phyloP scores from a whole-genome alignment of 2,113 vertebrate genomes.

The Campylomormyrus numenius region DNA sequence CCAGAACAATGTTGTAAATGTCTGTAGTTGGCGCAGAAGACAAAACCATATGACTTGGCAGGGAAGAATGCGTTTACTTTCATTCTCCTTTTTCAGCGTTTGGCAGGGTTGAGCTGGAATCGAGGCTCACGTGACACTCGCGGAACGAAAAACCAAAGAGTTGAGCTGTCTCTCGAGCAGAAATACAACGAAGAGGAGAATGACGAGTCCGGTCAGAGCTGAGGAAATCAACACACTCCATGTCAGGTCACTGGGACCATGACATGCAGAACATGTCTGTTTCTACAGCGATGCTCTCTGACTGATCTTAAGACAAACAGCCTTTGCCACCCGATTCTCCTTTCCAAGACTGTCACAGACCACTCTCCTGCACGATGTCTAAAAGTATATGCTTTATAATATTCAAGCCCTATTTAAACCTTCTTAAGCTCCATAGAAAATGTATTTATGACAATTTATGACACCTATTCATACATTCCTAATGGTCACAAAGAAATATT shows the following conservation, averaged over 20 bases:
- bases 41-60: background rate
- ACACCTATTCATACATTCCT: background rate
- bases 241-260: background rate
- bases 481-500: slow-evolving; percentile 7
- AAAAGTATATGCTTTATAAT: slow-evolving; percentile 1
- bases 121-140: background rate
- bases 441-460: slow-evolving; percentile 11
- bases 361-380: background rate
- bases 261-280: background rate
- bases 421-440: background rate
- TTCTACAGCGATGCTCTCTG: background rate
- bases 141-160: background rate
- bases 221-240: background rate
- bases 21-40: background rate
- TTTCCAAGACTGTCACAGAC: background rate
- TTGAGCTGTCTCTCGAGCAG: background rate
- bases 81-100: background rate
- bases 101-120: background rate
- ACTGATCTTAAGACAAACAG: background rate
- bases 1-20: background rate
- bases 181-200: background rate
- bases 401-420: background rate
- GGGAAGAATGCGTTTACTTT: background rate
- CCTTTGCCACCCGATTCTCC: background rate
- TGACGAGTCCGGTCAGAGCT: background rate